Conservation (phyloP, 2,888 invertebrate species). For the Cetonia aurata region DNA sequence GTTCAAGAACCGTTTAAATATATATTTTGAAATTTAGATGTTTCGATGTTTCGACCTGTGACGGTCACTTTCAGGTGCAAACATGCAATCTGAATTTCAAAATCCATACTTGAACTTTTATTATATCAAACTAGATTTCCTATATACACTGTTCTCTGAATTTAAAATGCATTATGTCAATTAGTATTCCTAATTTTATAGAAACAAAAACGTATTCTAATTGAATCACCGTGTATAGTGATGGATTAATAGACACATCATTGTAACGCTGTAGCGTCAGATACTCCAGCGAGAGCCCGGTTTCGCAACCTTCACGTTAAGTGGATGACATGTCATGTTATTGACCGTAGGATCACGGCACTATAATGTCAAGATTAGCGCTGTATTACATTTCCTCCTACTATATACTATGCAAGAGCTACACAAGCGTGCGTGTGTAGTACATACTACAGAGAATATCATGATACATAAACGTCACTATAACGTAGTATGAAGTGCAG, state of each 20-base stretch:
- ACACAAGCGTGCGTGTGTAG: background rate
- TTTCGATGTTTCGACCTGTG: too few species aligned
- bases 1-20: too few species aligned
- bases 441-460: too few species aligned
- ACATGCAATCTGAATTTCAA: too few species aligned
- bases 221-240: background rate
- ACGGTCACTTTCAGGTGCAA: too few species aligned
- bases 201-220: background rate
- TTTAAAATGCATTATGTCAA: too few species aligned
- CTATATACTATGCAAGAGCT: background rate
- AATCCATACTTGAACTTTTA: too few species aligned
- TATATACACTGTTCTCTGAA: too few species aligned
- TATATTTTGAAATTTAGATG: too few species aligned
- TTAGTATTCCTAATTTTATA: too few species aligned
- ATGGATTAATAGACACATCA: background rate
- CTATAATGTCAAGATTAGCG: background rate
- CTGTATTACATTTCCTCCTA: conserved; percentile 10
- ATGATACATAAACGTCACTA: background rate
- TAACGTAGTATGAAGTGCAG: background rate
- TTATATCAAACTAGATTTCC: too few species aligned
- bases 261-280: conserved; percentile 10
- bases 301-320: conserved; percentile 9
- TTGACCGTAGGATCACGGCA: conserved; percentile 13
- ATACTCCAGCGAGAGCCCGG: conserved; percentile 3
- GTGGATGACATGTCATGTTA: conserved; percentile 22